Evolutionary conservation across 2,888 invertebrate genomes (phyloP), one percentile per base, ranked within the genome.

Genomic region (Acrobasis consociella): DNA sequence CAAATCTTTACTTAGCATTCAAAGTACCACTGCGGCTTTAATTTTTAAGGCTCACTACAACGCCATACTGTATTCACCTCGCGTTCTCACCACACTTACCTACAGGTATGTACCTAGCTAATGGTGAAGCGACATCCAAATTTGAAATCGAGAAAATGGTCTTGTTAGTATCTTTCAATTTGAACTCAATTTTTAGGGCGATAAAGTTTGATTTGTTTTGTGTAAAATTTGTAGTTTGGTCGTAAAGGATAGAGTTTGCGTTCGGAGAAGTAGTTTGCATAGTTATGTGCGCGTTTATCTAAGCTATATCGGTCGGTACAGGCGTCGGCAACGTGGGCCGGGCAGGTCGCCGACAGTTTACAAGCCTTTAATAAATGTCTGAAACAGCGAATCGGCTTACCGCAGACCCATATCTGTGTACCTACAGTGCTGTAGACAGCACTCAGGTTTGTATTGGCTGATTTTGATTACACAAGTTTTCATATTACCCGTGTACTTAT

Each of bases 1-100:
- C 82, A 89, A 88, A 89, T 85, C 85, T 86, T 87, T 83, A 86
- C 83, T 90, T 85, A 86, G 85, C 83, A 89, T 90, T 87, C 86
- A 84, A 81, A 86, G 84, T 86, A 81, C 73, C 79, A 74, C 81
- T 79, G 78, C 80, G 78, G 77, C 81, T 87, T 89, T 85, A 87
- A 86, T 88, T 90, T 89, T 90, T 86, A 86, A 89, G 85, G 77
- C 78, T 82, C 73, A 81, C 84, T 84, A 83, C 80, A 83, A 83
- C 85, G 81, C 81, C 83, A 84, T 86, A 82, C 76, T 72, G 81
- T 86, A 89, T 91, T 89, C 90, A 85, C 75, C 73, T 78, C 87
- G 83, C 83, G 87, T 89, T 87, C 86, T 79, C 86, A 85, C 85
- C 85, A 82, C 82, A 82, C 83, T 86, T 80, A 66, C 64, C 66